Conservation (phyloP, 2,888 invertebrate species). For the Andrena trimmerana region DNA sequence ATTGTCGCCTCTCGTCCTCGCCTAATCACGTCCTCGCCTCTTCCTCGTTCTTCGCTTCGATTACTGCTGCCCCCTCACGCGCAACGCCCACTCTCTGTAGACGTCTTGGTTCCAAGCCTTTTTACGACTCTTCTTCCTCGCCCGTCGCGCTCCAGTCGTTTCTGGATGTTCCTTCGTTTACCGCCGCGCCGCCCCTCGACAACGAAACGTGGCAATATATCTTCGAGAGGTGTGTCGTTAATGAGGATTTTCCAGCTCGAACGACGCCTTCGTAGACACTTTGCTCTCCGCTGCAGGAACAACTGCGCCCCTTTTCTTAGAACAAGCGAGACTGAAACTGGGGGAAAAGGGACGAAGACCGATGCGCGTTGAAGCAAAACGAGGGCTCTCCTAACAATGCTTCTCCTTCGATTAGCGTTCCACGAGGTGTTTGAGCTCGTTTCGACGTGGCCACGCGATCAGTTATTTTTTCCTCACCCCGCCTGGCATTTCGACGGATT, state of each 20-base stretch:
- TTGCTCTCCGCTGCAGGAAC: neutral
- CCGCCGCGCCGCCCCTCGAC: neutral
- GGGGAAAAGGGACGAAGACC: neutral
- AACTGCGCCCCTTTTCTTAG: neutral
- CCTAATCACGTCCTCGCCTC: neutral
- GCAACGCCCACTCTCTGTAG: neutral
- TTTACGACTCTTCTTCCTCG: neutral
- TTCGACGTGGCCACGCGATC: neutral
- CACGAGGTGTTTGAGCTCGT: neutral
- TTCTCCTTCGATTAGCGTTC: conserved; percentile 3
- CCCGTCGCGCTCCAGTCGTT: neutral
- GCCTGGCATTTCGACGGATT: neutral
- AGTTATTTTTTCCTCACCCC: neutral
- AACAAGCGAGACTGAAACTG: neutral
- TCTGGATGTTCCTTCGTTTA: neutral
- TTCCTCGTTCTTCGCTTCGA: neutral
- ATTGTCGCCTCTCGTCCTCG: neutral
- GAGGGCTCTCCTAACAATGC: neutral
- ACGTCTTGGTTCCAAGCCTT: neutral
- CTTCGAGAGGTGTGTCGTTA: neutral
- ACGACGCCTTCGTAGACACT: neutral
- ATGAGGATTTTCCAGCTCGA: neutral
- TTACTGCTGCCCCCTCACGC: neutral
- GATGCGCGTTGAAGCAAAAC: neutral
- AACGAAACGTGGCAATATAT: neutral